Conservation (phyloP, 2,888 invertebrate species). For the Agrochola circellaris region DNA sequence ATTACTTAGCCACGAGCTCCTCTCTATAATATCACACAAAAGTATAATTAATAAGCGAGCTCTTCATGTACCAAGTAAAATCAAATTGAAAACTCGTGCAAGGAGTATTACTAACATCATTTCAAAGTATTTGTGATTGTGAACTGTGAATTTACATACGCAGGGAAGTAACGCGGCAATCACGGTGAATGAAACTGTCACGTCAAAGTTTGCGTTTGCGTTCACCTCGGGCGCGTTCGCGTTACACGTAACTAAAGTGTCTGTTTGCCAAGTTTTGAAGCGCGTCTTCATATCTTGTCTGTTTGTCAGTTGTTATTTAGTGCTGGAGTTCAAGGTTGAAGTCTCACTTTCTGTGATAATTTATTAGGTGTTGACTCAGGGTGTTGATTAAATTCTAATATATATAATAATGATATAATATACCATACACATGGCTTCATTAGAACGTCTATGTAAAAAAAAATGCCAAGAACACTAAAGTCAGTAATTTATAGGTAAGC, state of each 20-base stretch:
- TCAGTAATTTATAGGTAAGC: background rate
- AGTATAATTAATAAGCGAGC: conserved; percentile 32
- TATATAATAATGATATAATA: no score
- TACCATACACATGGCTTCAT: background rate
- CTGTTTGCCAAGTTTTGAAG: conserved; percentile 61
- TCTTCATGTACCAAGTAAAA: conserved; percentile 47
- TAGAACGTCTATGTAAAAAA: background rate
- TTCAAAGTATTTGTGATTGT: conserved; percentile 65
- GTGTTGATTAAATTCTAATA: conserved; percentile 6
- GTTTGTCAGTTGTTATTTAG: conserved; percentile 55
- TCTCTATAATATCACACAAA: conserved; percentile 4
- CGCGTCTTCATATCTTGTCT: conserved; percentile 63
- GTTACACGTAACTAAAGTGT: conserved; percentile 59
- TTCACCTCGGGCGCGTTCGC: conserved; percentile 61
- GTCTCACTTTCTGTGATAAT: conserved; percentile 8
- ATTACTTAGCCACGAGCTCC: no score
- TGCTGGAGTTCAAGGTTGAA: conserved; percentile 36
- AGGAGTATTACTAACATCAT: conserved; percentile 52
- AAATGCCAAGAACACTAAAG: background rate
- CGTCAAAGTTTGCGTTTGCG: conserved; percentile 59
- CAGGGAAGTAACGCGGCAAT: conserved; percentile 53
- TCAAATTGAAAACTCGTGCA: conserved; percentile 50
- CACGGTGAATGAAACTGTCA: conserved; percentile 59
- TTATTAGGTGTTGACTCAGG: conserved; percentile 27
- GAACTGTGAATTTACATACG: conserved; percentile 61